Base-by-base conservation (phyloP, 2,797 vertebrate genomes). In the Botia kubotai region DNA sequence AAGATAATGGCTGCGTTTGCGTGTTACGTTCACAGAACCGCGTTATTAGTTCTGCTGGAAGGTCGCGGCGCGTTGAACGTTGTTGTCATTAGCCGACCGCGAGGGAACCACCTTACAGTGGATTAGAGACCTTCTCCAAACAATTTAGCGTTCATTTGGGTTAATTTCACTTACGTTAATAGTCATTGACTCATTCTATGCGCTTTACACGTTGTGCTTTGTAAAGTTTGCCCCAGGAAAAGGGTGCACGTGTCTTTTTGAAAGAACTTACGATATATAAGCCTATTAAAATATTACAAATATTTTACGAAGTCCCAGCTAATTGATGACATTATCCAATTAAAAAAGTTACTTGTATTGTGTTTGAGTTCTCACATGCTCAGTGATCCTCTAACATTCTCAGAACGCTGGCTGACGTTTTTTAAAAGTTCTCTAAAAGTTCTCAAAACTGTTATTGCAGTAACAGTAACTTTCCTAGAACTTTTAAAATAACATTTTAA, bases 21-120 rank as follows among this genome's bases (percentile, higher is more conserved):
- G 23, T 10, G 58, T 23, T 52, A 50, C 11, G 29, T 55, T 16
- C 17, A 70, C 26, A 50, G 11, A 76, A 50, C 12, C 4, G 43
- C 71, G 43, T 71, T 62, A 48, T 52, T 71, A 23, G 53, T 21
- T 81, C 50, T 36, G 53, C 12, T 33, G 53, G 6, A 52, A 60
- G 43, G 58, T 62, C 7, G 26, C 17, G 33, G 12, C 52, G 50
- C 43, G 12, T 21, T 36, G 14, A n/a, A n/a, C n/a, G 65, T 3
- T 16, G 23, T 14, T 62, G 43, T 23, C 6, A 70, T 60, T 21
- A 50, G 55, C 8, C 39, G 12, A 50, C 39, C 33, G 43, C 36
- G 36, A 46, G 14, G 43, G 12, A 70, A n/a, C 91, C 86, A 93
- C 92, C 93, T 94, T 94, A 93, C 93, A 90, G 29, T 90, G 50